phyloP scores from a whole-genome alignment of 2,113 vertebrate genomes.

The Corythoichthys haematopterus region DNA sequence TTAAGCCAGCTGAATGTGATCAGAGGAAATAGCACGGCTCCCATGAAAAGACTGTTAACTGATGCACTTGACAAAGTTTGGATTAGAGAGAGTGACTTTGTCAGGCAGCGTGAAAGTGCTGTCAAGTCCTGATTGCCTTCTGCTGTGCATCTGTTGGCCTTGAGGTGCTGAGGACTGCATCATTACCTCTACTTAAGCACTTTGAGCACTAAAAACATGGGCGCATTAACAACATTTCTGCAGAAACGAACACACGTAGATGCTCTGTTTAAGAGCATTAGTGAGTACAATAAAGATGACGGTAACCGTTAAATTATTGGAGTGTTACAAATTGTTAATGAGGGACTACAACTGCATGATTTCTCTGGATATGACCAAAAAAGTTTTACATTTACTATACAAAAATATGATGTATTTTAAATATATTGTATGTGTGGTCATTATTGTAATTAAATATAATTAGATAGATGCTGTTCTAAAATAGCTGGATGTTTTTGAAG shows the following conservation, averaged over 20 bases:
- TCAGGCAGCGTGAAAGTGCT: slow-evolving; percentile 49
- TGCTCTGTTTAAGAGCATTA: neutral
- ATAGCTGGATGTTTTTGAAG: too few relatives aligned
- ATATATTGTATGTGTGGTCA: too few relatives aligned
- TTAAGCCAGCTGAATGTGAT: slow-evolving; percentile 38
- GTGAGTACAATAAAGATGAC: neutral
- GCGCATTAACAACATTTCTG: neutral
- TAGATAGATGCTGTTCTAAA: too few relatives aligned
- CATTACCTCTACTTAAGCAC: slow-evolving; percentile 37
- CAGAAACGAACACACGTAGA: neutral
- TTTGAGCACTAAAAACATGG: slow-evolving; percentile 16
- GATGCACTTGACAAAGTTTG: slow-evolving; percentile 35
- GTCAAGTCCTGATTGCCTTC: slow-evolving; percentile 40
- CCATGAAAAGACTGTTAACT: slow-evolving; percentile 9
- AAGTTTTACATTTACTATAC: too few relatives aligned
- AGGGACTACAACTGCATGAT: too few relatives aligned
- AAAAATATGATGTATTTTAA: too few relatives aligned
- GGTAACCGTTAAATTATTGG: too few relatives aligned
- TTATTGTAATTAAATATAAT: too few relatives aligned
- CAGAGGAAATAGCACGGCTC: slow-evolving; percentile 28
- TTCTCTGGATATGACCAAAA: too few relatives aligned
- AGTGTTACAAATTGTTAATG: too few relatives aligned
- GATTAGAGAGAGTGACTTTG: slow-evolving; percentile 44
- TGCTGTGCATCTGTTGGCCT: slow-evolving; percentile 54
- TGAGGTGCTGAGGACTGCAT: slow-evolving; percentile 42